Evolutionary conservation across 2,113 vertebrate genomes (phyloP), one percentile per base, ranked within the genome.

Genomic region (Poeciliopsis prolifica): DNA sequence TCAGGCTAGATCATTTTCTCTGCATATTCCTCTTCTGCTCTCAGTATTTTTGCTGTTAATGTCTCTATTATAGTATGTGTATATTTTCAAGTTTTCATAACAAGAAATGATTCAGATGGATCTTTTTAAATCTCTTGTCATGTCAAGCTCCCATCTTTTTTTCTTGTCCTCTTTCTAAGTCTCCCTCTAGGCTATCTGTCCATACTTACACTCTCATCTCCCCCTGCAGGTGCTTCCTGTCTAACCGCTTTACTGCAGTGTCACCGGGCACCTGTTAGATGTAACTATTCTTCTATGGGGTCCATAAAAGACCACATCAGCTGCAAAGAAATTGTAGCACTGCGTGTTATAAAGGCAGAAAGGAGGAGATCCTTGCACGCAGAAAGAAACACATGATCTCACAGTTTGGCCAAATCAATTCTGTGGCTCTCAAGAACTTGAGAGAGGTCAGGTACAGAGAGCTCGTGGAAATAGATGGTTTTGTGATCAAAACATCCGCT

Each of bases 391-490:
- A 65, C 63, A 65, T 13, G 17, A 7, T 48, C 60, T 66, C 65
- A 71, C 51, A 73, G 95, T 98, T 97, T 97, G 95, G 95, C 89
- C 95, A 95, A 96, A 98, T 97, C 96, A 97, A 96, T 96, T 93
- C 93, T 58, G 92, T 94, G 95, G 96, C 96, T 97, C 96, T 94
- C 92, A 95, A 95, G 95, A 95, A 96, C 96, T 96, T 78, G 77
- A 94, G 92, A 93, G 94, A 95, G 95, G 96, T 96, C 95, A 95
- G 95, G 95, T 90, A n/a, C 94, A 90, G 87, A 94, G 94, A 95
- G 94, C 95, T 95, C 95, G 94, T 95, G 96, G 95, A 96, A 96
- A 72, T 93, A 93, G 91, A 90, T 84, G 72, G 85, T 88, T 92
- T 92, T 92, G 87, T 92, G 89, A 88, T 83, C 70, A 80, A 91